Base-by-base conservation (phyloP, 2,113 vertebrate genomes). In the Ictalurus punctatus region DNA sequence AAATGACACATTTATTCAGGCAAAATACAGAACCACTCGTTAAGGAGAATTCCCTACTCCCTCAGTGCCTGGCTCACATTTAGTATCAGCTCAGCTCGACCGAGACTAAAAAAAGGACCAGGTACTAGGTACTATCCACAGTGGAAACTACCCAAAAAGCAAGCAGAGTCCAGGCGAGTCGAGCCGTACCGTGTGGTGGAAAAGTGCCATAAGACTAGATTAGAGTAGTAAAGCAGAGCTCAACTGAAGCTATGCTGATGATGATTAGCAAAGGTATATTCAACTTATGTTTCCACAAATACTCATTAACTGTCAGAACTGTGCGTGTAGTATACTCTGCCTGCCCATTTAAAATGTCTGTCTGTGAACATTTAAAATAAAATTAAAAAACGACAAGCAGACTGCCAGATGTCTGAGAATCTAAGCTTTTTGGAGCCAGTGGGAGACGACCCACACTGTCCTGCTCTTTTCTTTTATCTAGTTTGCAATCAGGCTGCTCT, bases 371-470 rank as follows among this genome's bases (percentile, higher is more conserved):
- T 59, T 17, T 1, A 30, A 59, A 78, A 86, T 23, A 73, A 34
- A 40, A 37, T 21, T 34, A 14, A 37, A 44, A 88, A 58, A n/a
- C 71, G 40, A 54, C 12, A 81, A 67, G 65, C 63, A 87, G 78
- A 54, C 87, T 63, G 65, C 74, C 84, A 91, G 88, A 89, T 23
- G 85, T 89, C 76, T 76, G 83, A 71, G 83, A 80, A 91, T 85
- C 74, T 89, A 85, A 63, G 69, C 48, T 63, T 84, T 86, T 84
- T 54, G 58, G 85, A 90, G 84, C 58, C 56, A 58, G 84, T 40
- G 65, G 63, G 30, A 80, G 81, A 82, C 37, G 27, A 52, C 30
- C 58, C 65, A 87, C 73, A 74, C 83, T 59, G 83, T 40, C 83
- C 71, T 80, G 40, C 30, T 84, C 44, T n/a, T 88, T 7, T 59